phyloP scores from a whole-genome alignment of 2,797 vertebrate genomes.

The Scolopax bukidnonensis region DNA sequence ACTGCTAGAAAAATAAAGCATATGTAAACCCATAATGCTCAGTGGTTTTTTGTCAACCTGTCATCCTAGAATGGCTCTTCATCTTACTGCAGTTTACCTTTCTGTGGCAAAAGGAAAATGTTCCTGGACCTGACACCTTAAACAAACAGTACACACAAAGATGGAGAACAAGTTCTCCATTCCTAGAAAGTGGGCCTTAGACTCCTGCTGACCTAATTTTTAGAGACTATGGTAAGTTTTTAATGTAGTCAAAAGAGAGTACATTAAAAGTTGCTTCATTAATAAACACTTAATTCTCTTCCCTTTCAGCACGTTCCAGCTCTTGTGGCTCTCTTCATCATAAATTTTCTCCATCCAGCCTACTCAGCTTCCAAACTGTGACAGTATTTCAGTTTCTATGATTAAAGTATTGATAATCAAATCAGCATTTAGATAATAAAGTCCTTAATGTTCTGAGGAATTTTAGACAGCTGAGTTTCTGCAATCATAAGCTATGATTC shows the following conservation, averaged over 20 bases:
- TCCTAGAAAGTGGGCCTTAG: neutral
- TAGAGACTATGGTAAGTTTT: neutral
- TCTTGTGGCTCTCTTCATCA: neutral
- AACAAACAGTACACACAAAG: neutral
- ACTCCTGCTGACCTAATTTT: neutral
- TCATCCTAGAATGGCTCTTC: neutral
- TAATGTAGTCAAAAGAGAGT: conserved; percentile 5
- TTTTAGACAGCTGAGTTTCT: conserved; percentile 54
- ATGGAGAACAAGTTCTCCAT: neutral
- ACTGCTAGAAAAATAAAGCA: neutral
- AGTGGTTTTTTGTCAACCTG: neutral
- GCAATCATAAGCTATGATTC: neutral
- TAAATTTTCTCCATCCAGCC: neutral
- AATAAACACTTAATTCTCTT: neutral
- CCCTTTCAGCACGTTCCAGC: neutral
- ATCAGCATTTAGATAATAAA: conserved; percentile 56
- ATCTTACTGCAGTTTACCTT: neutral
- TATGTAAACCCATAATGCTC: neutral
- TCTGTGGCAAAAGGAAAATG: neutral
- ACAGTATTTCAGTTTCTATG: neutral
- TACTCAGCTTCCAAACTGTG: neutral
- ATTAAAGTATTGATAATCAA: conserved; percentile 50
- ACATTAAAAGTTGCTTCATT: conserved; percentile 6
- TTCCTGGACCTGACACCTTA: neutral
- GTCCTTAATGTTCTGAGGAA: neutral